Evolutionary conservation across 1,140 invertebrate genomes (phyloP).

Genomic region (Temnothorax curvispinosus): DNA sequence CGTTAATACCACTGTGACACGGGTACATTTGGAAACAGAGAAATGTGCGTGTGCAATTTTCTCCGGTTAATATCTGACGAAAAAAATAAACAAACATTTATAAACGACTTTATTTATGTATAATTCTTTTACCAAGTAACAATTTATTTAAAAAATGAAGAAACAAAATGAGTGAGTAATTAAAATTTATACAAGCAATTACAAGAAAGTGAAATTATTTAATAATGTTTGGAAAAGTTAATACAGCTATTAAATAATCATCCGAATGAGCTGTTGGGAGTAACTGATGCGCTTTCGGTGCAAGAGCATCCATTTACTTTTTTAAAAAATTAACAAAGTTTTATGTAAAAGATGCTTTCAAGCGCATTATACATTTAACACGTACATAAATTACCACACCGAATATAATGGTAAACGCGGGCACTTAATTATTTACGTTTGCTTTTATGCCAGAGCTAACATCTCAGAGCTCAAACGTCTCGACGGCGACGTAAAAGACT

Average conservation of each 20-base stretch:
- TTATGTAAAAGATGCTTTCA: not conserved
- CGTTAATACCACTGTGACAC: conserved; percentile 4
- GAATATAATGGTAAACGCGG: not conserved
- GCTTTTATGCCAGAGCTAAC: not conserved
- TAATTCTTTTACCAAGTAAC: not conserved
- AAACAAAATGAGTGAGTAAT: not conserved
- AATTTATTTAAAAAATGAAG: not conserved
- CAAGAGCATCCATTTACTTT: not conserved
- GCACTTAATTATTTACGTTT: conserved; percentile 20
- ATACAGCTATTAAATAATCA: not conserved
- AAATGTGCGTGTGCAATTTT: not conserved
- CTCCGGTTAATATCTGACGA: not conserved
- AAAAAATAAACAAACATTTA: not conserved
- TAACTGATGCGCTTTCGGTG: not conserved
- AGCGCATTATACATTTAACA: not conserved
- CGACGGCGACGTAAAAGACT: not conserved
- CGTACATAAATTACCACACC: not conserved
- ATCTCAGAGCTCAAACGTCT: not conserved
- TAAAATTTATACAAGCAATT: not conserved
- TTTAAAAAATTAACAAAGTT: not conserved
- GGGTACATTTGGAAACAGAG: not conserved
- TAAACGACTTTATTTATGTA: not conserved
- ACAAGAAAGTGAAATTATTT: not conserved
- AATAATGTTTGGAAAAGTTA: not conserved
- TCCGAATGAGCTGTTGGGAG: not conserved